phyloP scores from a whole-genome alignment of 2,888 invertebrate genomes.

The Heliconius ismenius region DNA sequence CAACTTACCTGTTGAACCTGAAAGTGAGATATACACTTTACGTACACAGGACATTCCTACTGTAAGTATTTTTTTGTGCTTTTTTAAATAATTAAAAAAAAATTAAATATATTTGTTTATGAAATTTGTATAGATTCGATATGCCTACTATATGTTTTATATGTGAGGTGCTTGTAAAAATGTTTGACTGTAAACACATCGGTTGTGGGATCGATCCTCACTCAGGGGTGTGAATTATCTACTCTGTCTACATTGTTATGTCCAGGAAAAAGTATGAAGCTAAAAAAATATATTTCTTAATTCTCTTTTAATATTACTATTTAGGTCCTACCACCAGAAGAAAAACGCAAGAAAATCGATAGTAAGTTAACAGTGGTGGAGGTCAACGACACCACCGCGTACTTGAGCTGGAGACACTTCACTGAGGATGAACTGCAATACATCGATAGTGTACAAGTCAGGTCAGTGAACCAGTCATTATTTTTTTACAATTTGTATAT shows the following conservation, averaged over 20 bases:
- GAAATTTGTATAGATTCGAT: too few relatives aligned
- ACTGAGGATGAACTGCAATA: constrained; percentile 89
- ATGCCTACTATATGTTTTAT: too few relatives aligned
- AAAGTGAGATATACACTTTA: constrained; percentile 89
- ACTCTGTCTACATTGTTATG: neutral
- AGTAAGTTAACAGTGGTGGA: constrained; percentile 87
- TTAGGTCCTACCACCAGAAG: constrained; percentile 60
- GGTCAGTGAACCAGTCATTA: constrained; percentile 52
- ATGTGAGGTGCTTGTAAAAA: too few relatives aligned
- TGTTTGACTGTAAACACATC: neutral
- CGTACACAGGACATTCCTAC: constrained; percentile 82
- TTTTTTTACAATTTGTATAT: neutral
- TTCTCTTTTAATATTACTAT: neutral
- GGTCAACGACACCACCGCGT: constrained; percentile 89
- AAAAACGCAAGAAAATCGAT: constrained; percentile 83
- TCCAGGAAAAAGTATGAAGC: neutral
- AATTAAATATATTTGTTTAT: neutral
- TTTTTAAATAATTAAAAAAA: too few relatives aligned
- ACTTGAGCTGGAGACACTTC: constrained; percentile 91
- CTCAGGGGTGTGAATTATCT: neutral
- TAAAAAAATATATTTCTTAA: neutral
- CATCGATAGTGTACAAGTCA: constrained; percentile 93
- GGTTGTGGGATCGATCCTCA: neutral
- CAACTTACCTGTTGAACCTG: constrained; percentile 89
- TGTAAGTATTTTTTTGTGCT: constrained; percentile 52